phyloP scores from a whole-genome alignment of 2,113 vertebrate species.

The Toxostoma redivivum region DNA sequence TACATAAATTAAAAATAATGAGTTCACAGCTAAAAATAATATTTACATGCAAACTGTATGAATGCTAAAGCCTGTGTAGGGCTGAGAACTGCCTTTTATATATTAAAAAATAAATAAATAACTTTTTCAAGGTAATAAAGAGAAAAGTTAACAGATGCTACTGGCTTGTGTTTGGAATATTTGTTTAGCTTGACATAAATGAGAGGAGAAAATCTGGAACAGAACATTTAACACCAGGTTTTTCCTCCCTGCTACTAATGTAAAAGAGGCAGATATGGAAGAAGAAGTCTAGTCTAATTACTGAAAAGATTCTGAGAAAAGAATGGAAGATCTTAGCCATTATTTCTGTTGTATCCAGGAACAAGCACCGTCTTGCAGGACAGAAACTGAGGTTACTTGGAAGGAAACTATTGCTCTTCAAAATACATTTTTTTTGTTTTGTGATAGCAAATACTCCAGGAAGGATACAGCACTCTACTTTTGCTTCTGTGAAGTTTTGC shows the following conservation, averaged over 20 bases:
- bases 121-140: background rate
- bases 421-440: background rate
- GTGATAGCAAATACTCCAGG: background rate
- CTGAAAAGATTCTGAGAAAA: background rate
- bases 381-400: background rate
- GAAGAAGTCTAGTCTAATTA: background rate
- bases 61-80: background rate
- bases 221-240: background rate
- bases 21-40: background rate
- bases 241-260: background rate
- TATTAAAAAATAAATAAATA: background rate
- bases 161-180: background rate
- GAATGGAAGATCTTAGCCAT: background rate
- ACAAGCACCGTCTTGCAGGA: background rate
- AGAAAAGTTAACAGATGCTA: background rate
- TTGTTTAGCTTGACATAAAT: background rate
- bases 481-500: background rate
- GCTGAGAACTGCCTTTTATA: background rate
- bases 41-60: background rate
- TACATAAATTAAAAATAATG: background rate
- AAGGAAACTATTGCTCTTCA: background rate
- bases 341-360: background rate
- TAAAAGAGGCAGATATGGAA: background rate
- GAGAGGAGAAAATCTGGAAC: background rate
- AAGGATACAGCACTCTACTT: background rate